Base-by-base conservation (phyloP, 2,113 vertebrate genomes). In the Abramis brama region DNA sequence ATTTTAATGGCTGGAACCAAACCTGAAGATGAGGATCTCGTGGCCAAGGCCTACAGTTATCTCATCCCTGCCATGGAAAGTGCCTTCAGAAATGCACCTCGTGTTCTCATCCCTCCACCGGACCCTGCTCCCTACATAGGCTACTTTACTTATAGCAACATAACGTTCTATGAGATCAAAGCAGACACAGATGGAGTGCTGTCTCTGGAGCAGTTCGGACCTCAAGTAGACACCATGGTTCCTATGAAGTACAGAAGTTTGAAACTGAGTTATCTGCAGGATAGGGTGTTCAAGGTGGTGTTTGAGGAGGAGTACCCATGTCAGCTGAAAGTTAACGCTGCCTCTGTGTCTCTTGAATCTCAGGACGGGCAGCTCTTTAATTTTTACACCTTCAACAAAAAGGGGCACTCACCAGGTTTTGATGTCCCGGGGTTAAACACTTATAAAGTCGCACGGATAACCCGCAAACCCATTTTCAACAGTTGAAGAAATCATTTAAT, bases 401-500 rank as follows among this genome's bases (percentile, higher is more conserved):
- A 94, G 57, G 96, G 97, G 11, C 83, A 96, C 79, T 96, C 97
- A 0, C 95, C 96, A 0, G 97, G 97, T 6, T 99, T 99, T 13
- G 97, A 98, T 17, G 96, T 96, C 1, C 97, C 97, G 0, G 97
- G 97, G 9, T 95, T 99, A 39, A 98, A 97, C 94, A 98, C 96
- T 0, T 98, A 98, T 90, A 95, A 91, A 0, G 96, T 98, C 15
- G 86, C 95, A 57, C 94, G 96, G 6, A 94, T 99, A 7, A 88
- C 73, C 21, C 93, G 82, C 11, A 95, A 93, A 85, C 97, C 96
- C 0, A 83, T 90, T 0, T 97, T 98, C 88, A 91, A 92, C 21
- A 91, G 86, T 52, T 96, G 89, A 88, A 39, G 17, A 60, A 43
- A 60, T 43, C 0, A 23, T 71, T 23, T 23, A 21, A 71, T 23